These are phyloP conservation scores for Brachionichthys hirsutus DNA, from an alignment of 2,113 vertebrate genomes.

Conservation along the genomic window DNA sequence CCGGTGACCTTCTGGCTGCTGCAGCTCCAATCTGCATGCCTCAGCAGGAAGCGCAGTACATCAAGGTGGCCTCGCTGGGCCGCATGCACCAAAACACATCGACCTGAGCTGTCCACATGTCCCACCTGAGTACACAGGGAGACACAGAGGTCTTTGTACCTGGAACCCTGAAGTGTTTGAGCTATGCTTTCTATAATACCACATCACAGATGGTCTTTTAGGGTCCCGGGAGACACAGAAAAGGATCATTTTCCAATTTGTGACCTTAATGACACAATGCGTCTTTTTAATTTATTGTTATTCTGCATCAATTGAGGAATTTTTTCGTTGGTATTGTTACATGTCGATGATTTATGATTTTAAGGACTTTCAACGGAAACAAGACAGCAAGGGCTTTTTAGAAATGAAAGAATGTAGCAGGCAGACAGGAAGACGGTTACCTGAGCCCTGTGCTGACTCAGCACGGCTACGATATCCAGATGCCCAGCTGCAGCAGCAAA, in stretches of 20 bases:
- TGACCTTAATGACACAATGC: too few species aligned
- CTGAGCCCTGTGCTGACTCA: constrained; percentile 90
- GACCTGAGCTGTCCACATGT: constrained; percentile 90
- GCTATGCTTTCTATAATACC: too few species aligned
- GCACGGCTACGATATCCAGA: constrained; percentile 83
- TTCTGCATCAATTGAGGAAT: too few species aligned
- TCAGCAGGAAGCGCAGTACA: constrained; percentile 77
- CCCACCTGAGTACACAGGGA: constrained; percentile 78
- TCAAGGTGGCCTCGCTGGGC: constrained; percentile 89
- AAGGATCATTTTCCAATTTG: too few species aligned
- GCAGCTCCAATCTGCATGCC: constrained; percentile 61
- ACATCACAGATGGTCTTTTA: too few species aligned
- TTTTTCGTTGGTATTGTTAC: too few species aligned
- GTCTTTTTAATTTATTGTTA: too few species aligned
- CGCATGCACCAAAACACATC: constrained; percentile 90
- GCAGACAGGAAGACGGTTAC: constrained; percentile 65
- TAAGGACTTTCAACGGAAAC: too few species aligned
- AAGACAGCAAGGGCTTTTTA: too few species aligned
- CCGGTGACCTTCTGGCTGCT: constrained; percentile 86
- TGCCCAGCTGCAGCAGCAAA: constrained; percentile 91
- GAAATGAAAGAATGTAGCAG: not conserved
- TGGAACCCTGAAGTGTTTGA: too few species aligned
- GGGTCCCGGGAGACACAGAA: too few species aligned
- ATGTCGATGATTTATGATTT: too few species aligned
- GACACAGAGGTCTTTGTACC: not conserved